Evolutionary conservation across 2,113 vertebrate species (phyloP), one percentile per base, ranked within the genome.

Genomic region (Bufo bufo): DNA sequence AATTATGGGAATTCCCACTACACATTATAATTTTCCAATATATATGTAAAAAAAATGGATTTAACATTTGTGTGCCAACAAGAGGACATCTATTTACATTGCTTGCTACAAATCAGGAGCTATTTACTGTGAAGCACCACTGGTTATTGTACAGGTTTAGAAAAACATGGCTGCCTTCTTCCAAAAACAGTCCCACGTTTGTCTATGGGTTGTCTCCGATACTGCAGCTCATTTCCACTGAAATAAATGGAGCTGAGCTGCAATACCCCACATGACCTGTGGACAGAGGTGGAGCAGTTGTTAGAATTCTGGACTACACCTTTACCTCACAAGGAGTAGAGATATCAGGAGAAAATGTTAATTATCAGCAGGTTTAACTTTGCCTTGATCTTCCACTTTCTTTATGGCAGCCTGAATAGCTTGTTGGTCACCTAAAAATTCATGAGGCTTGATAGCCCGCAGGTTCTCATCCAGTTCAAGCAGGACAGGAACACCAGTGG

Each of bases 351-450:
- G 50, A 82, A n/a, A 11, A 13, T 20, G 90, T 94, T 90, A 93
- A 86, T 91, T 89, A 87, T 93, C 91, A 63, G 85, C 33, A 54
- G 91, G 82, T 74, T 93, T 94, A n/a, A 95, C 98, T 95, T 98
- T 99, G 79, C 98, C 98, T 95, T 99, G 98, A 92, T 99, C 97
- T 86, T 99, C 97, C 88, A 99, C 98, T 93, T 97, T 99, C 92
- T 96, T 97, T 92, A 99, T 99, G 85, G 98, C 98, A 20, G 96
- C 97, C 89, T 96, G 96, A 91, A 99, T 99, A 71, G 96, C 98
- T 71, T 94, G 95, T 90, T 97, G 97, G 92, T 99, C 95, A 50
- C 98, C 98, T 85, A 99, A 91, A 65, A 99, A 98, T 92, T 94
- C 94, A 66, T 98, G 96, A 45, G 95, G 96, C 80, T 96, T 96